These are phyloP conservation scores for Rousettus madagascariensis DNA, from an alignment of 2,797 vertebrate genomes.

Conservation along the genomic window DNA sequence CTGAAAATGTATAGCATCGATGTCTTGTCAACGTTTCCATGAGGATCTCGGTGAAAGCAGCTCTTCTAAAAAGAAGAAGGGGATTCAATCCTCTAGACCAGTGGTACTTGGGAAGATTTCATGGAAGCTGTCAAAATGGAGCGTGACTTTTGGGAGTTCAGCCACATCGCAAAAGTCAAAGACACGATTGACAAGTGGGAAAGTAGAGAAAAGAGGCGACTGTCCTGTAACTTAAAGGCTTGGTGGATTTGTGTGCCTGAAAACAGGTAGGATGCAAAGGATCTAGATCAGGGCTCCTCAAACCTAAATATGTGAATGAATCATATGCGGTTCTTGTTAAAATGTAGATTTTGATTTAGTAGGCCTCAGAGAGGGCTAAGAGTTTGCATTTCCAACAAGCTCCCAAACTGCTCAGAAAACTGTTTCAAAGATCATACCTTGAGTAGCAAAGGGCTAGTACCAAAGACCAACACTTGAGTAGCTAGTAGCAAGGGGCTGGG, in stretches of 20 bases:
- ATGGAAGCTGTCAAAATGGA: constrained; percentile 52
- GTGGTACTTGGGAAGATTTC: constrained; percentile 59
- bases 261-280: neutral
- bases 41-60: constrained; percentile 52
- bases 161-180: constrained; percentile 41
- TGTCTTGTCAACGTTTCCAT: constrained; percentile 62
- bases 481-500: neutral
- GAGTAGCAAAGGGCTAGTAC: neutral
- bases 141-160: neutral
- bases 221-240: neutral
- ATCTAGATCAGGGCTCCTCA: neutral
- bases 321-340: neutral
- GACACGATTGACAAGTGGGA: neutral
- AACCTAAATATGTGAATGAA: neutral
- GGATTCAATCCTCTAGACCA: constrained; percentile 22
- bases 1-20: constrained; percentile 50
- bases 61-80: constrained; percentile 37
- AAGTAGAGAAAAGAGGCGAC: neutral
- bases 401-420: neutral
- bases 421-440: neutral
- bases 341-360: neutral
- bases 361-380: neutral
- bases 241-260: neutral
- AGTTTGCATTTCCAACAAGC: neutral
- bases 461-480: neutral